Conservation (phyloP, 1,140 invertebrate genomes). For the Orchesella cincta region DNA sequence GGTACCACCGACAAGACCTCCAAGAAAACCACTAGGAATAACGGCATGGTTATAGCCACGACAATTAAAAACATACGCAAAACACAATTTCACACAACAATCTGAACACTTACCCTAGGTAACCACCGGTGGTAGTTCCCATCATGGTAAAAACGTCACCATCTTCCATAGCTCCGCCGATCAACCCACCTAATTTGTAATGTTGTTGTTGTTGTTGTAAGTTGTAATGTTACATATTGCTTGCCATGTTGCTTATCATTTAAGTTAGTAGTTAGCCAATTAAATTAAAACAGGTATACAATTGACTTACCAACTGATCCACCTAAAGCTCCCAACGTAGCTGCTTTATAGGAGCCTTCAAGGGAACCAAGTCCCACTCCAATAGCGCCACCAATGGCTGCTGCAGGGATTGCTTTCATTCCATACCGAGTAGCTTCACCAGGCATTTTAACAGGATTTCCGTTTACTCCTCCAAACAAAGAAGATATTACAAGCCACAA, state of each 20-base stretch:
- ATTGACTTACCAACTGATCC: neutral
- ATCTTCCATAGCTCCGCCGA: neutral
- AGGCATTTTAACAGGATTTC: too few species aligned
- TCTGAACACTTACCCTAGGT: conserved; percentile 3
- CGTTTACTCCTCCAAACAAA: too few species aligned
- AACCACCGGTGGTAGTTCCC: neutral
- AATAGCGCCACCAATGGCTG: neutral
- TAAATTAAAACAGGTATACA: too few species aligned
- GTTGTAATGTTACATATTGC: neutral
- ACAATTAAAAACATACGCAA: neutral
- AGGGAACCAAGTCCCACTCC: neutral
- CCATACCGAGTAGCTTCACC: too few species aligned
- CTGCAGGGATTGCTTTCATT: neutral
- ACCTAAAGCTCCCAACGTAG: neutral
- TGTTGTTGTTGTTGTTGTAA: neutral
- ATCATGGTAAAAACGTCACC: neutral
- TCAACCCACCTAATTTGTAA: neutral
- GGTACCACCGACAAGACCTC: neutral
- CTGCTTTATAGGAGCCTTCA: neutral
- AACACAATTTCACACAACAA: neutral
- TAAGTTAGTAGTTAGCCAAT: neutral
- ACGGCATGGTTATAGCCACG: too few species aligned
- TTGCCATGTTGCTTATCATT: neutral
- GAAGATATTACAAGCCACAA: too few species aligned
- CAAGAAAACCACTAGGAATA: neutral